These are phyloP conservation scores for Sarcophaga carnaria DNA, from an alignment of 2,888 invertebrate genomes.

Conservation along the genomic window DNA sequence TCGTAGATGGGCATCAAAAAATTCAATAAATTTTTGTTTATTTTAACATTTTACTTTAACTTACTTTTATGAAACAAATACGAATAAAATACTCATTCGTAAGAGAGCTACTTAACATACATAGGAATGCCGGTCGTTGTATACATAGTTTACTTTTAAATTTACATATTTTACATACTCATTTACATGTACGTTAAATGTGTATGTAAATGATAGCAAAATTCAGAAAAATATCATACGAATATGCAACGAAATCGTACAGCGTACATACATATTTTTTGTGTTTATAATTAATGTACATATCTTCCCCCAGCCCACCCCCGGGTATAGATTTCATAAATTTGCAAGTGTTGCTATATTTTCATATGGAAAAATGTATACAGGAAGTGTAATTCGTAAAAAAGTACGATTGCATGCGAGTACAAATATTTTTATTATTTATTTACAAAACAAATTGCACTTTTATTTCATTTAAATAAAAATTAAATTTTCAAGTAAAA, in stretches of 20 bases:
- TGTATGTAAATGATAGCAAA: neutral
- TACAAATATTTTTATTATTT: constrained; percentile 1
- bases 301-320: neutral
- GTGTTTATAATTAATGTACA: constrained; percentile 56
- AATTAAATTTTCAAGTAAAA: constrained; percentile 5
- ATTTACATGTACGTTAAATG: neutral
- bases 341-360: neutral
- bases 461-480: constrained; percentile 52
- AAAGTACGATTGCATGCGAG: neutral
- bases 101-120: constrained; percentile 39
- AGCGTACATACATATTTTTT: neutral
- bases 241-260: no score
- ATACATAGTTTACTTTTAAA: neutral
- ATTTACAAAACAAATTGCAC: constrained; percentile 63
- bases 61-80: constrained; percentile 4
- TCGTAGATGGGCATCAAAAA: constrained; percentile 1
- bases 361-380: neutral
- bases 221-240: no score
- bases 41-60: constrained; percentile 49
- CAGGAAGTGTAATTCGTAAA: neutral
- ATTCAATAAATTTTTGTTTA: constrained; percentile 61
- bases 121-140: neutral
- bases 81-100: constrained; percentile 19
- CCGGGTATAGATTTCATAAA: neutral
- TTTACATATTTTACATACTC: neutral